Evolutionary conservation across 2,797 vertebrate genomes (phyloP).

Genomic region (Amblyraja radiata): DNA sequence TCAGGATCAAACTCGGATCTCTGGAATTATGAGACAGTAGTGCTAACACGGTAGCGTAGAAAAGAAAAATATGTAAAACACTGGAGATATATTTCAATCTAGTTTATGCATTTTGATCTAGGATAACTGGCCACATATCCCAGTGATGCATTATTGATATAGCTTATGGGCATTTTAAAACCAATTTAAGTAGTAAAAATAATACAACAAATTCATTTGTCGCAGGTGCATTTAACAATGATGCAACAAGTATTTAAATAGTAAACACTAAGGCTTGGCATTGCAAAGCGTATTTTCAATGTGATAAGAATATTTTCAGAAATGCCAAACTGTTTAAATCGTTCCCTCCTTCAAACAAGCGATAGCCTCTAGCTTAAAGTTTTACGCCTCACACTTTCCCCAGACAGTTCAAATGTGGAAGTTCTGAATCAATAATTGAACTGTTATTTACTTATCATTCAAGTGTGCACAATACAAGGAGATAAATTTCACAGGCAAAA

Average conservation of each 20-base stretch:
- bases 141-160: too few relatives aligned
- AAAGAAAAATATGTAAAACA: background rate
- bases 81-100: background rate
- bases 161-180: too few relatives aligned
- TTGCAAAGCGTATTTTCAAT: background rate
- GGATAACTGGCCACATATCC: background rate
- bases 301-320: background rate
- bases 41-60: background rate
- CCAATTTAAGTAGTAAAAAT: background rate
- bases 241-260: background rate
- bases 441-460: background rate
- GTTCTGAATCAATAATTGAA: background rate
- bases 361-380: background rate
- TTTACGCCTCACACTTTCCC: background rate
- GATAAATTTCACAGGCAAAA: too few relatives aligned
- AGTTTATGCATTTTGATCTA: background rate
- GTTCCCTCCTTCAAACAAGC: background rate
- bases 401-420: background rate
- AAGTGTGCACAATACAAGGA: background rate
- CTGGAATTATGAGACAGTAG: too few relatives aligned
- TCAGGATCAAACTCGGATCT: too few relatives aligned
- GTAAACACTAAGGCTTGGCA: background rate
- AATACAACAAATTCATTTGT: background rate
- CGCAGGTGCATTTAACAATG: background rate
- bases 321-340: background rate